These are phyloP conservation scores for Drosophila phalerata DNA, from an alignment of 2,888 invertebrate species.

Conservation along the genomic window DNA sequence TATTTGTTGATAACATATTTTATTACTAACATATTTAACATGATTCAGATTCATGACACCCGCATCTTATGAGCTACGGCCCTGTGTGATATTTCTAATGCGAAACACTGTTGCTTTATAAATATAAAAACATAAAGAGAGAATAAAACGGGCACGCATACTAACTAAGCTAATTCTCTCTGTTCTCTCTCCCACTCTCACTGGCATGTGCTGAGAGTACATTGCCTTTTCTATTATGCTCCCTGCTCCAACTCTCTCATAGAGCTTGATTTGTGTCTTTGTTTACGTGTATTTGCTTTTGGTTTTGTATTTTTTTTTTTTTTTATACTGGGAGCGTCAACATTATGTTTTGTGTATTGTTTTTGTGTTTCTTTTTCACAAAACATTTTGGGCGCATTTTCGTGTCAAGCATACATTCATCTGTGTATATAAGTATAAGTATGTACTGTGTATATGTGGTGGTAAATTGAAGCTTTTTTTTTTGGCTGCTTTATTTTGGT, in stretches of 20 bases:
- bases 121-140: slow-evolving; percentile 56
- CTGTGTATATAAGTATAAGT: neutral
- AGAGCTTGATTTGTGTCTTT: slow-evolving; percentile 36
- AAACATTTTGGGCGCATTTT: slow-evolving; percentile 43
- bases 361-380: slow-evolving; percentile 47
- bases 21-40: neutral
- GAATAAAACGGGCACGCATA: slow-evolving; percentile 47
- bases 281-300: slow-evolving; percentile 39
- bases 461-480: slow-evolving; percentile 25
- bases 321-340: slow-evolving; percentile 42
- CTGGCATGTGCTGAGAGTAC: slow-evolving; percentile 56
- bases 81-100: slow-evolving; percentile 40
- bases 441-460: neutral
- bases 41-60: neutral
- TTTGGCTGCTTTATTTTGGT: slow-evolving; percentile 14
- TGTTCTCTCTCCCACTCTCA: slow-evolving; percentile 16
- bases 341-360: slow-evolving; percentile 53
- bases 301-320: slow-evolving; percentile 27
- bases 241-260: slow-evolving; percentile 28
- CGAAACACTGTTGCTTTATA: slow-evolving; percentile 55
- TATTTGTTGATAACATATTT: neutral
- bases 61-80: slow-evolving; percentile 9
- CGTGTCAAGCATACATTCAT: slow-evolving; percentile 7
- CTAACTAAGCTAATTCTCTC: slow-evolving; percentile 33
- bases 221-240: slow-evolving; percentile 48